Conservation (phyloP, 2,113 vertebrate genomes). For the Dermatemys mawii region DNA sequence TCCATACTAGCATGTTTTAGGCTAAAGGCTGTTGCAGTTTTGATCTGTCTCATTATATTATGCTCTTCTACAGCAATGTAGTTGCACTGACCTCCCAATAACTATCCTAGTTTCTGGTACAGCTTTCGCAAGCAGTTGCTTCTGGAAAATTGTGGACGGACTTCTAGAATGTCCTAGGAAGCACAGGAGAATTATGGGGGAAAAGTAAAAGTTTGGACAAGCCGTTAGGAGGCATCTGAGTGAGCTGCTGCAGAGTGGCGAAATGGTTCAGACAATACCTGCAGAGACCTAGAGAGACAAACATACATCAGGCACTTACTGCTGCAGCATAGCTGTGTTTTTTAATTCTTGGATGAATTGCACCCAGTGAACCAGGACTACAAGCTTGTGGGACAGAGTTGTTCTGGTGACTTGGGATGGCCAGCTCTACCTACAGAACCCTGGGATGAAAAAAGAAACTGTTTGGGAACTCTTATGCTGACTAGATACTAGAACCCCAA, state of each 20-base stretch:
- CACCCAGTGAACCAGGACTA: rapidly evolving
- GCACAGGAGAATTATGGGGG: not conserved
- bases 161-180: not conserved
- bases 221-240: not conserved
- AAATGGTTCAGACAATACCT: rapidly evolving
- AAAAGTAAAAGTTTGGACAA: not conserved
- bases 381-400: not conserved
- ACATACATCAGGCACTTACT: rapidly evolving
- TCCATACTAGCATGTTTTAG: not conserved
- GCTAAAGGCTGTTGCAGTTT: not conserved
- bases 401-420: rapidly evolving
- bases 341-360: rapidly evolving
- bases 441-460: not conserved
- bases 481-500: not conserved
- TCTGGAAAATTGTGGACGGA: not conserved
- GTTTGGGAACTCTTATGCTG: not conserved
- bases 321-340: rapidly evolving
- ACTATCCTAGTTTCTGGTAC: not conserved
- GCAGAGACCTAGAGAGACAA: rapidly evolving
- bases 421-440: not conserved
- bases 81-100: not conserved
- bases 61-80: not conserved
- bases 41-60: not conserved
- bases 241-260: not conserved
- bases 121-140: not conserved